Percentiles rank a stretch among this genome's conserved stretches.
Conservation (phyloP, 2,113 vertebrate genomes). For the Corythoichthys haematopterus region DNA sequence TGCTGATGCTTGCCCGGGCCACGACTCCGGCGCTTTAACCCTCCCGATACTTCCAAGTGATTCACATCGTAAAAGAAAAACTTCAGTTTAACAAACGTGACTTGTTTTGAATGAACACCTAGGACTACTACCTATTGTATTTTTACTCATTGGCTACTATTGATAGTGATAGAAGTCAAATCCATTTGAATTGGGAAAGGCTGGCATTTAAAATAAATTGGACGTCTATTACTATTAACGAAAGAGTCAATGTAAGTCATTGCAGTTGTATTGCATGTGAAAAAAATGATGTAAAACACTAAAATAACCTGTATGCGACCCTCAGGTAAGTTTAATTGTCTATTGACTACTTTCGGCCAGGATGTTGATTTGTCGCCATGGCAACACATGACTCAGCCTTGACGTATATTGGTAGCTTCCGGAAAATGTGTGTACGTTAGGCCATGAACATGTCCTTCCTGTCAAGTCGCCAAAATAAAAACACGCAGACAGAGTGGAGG, state of each 20-base stretch:
- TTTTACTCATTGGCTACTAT: too few species aligned
- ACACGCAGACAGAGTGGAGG: slow-evolving; percentile 13
- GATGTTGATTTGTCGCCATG: slow-evolving; percentile 17
- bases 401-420: slow-evolving; percentile 16
- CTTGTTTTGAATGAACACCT: slow-evolving; percentile 2
- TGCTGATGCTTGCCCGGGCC: slow-evolving; percentile 56
- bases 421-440: slow-evolving; percentile 3
- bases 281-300: background rate
- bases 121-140: too few species aligned
- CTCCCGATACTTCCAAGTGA: slow-evolving; percentile 15
- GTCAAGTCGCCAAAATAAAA: slow-evolving; percentile 43
- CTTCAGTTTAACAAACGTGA: slow-evolving; percentile 31
- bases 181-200: too few species aligned
- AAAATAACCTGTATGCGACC: background rate
- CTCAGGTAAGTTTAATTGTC: background rate
- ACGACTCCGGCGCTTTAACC: slow-evolving; percentile 57
- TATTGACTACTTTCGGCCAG: background rate
- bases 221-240: too few species aligned
- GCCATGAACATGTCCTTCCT: slow-evolving; percentile 39
- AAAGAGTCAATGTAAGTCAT: too few species aligned
- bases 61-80: background rate
- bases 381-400: slow-evolving; percentile 7
- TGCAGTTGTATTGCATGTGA: too few species aligned
- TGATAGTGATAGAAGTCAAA: too few species aligned
- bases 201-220: too few species aligned